These are phyloP conservation scores for Halocaridina rubra DNA, from an alignment of 2,888 invertebrate species.

Conservation along the genomic window DNA sequence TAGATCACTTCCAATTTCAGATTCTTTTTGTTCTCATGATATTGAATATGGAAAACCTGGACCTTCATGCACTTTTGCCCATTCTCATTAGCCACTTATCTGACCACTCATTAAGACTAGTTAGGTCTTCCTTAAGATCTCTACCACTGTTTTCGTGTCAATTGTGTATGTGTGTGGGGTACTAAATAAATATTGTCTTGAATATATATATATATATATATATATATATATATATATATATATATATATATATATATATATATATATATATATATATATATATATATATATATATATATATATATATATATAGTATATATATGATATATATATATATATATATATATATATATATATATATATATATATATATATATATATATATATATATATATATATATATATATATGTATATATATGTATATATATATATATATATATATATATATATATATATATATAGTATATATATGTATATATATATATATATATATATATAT, in stretches of 20 bases:
- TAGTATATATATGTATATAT: neutral
- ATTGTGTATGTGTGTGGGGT: too few relatives aligned
- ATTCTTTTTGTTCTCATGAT: too few relatives aligned
- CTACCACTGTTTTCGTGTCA: too few relatives aligned
- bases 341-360: conserved; percentile 6
- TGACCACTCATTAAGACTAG: too few relatives aligned
- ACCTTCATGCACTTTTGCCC: too few relatives aligned
- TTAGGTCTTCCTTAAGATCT: too few relatives aligned
- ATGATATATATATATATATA: neutral
- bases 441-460: neutral
- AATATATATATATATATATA: neutral
- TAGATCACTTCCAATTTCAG: too few relatives aligned
- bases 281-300: neutral
- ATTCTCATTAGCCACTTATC: too few relatives aligned
- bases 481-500: neutral
- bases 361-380: neutral
- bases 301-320: neutral
- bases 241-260: neutral
- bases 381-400: neutral
- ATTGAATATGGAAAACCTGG: too few relatives aligned
- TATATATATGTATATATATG: neutral
- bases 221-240: neutral
- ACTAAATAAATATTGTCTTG: too few relatives aligned
- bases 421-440: neutral
- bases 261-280: neutral